Base-by-base conservation (phyloP, 2,797 vertebrate genomes). In the Oceanodroma leucorhoa region DNA sequence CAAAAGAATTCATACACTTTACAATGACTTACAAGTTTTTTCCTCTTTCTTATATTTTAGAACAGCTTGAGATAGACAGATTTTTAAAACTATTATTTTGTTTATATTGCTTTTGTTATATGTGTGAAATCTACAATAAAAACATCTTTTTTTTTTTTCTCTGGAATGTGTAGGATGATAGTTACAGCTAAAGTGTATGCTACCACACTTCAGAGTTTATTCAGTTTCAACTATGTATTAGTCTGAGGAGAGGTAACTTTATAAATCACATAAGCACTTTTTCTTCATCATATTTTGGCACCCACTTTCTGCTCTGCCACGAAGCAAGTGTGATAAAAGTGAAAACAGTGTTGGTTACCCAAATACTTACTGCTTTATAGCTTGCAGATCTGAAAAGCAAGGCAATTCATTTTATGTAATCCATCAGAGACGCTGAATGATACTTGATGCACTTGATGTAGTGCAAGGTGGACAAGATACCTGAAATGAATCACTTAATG, bases 121-220 rank as follows among this genome's bases (percentile, higher is more conserved):
- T 23, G 3, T 46, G 18, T 51, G n/a, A 65, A 43, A 61, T 58
- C 15, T 75, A n/a, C 12, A 51, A 36, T 3, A 43, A 76, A 72
- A 67, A 2, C 4, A 60, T 11, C 16, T 7, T 0, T 7, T 77
- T 36, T 36, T 40, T 38, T 50, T 27, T 10, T 4, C 14, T 64
- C 30, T 38, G n/a, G 5, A 82, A 26, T 3, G 1, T 24, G 22
- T 27, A 69, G 23, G 17, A 34, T 58, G 26, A 36, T 14, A 77
- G 8, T 41, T 64, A 54, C 24, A 73, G 21, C 13, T 79, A 14
- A 86, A 83, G 5, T 21, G 8, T 15, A 10, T 70, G 34, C 22
- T 77, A 15, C 7, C 60, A 26, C 7, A 50, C 13, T 82, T 80
- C 9, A 87, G 46, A 43, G 5, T 77, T 45, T 77, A 46, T 77